Conservation (phyloP, 2,888 invertebrate genomes). For the Eutolmus rufibarbis region DNA sequence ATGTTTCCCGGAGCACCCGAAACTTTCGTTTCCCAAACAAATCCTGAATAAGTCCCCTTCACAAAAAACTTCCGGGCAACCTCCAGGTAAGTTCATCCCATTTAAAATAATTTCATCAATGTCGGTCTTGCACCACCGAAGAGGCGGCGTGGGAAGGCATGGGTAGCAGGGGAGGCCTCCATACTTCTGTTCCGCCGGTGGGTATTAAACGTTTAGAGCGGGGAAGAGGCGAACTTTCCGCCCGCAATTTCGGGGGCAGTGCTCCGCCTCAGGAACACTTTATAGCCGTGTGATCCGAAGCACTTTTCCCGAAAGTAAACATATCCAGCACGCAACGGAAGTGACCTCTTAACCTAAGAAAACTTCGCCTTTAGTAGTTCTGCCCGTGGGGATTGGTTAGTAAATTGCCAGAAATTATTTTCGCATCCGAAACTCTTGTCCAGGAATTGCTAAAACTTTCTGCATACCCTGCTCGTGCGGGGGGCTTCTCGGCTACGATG, state of each 20-base stretch:
- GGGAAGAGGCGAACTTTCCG: not conserved
- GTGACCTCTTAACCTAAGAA: conserved; percentile 41
- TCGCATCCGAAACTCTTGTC: conserved; percentile 23
- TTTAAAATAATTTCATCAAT: not conserved
- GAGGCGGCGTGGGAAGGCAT: not conserved
- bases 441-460: conserved; percentile 30
- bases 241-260: not conserved
- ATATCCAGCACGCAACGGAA: conserved; percentile 41
- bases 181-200: not conserved
- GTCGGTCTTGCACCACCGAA: not conserved
- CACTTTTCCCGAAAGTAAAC: conserved; percentile 23
- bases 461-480: conserved; percentile 19
- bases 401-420: conserved; percentile 40
- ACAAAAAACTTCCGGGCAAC: not conserved
- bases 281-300: conserved; percentile 18
- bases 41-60: not conserved
- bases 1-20: not conserved
- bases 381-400: conserved; percentile 26
- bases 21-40: not conserved
- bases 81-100: not conserved
- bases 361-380: conserved; percentile 18
- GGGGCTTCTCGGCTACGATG: not conserved
- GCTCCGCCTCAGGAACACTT: not conserved
- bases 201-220: not conserved
- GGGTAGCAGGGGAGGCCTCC: too few species aligned